Conservation (phyloP, 2,888 invertebrate genomes). For the Stenichneumon culpator region DNA sequence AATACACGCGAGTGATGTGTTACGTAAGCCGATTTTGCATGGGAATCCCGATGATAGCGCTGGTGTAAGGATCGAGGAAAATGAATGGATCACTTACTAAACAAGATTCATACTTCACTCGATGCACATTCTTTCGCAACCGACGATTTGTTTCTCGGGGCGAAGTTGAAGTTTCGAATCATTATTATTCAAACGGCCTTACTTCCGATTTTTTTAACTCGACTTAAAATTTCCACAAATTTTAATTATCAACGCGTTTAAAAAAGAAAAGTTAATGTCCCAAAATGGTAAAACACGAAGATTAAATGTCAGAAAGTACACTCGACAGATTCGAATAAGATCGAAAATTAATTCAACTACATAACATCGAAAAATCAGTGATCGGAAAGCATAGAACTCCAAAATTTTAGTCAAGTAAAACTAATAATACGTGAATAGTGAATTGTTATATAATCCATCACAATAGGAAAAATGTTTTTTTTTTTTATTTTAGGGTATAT, state of each 20-base stretch:
- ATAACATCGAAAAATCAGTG: neutral
- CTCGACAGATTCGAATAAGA: neutral
- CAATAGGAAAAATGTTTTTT: too few species aligned
- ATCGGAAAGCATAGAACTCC: neutral
- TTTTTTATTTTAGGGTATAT: neutral
- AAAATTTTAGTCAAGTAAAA: conserved; percentile 3
- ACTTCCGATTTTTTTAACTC: neutral
- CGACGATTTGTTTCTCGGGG: neutral
- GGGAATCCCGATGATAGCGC: neutral
- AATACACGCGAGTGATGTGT: conserved; percentile 37
- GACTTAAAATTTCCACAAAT: neutral
- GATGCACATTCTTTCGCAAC: too few species aligned
- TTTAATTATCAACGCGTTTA: neutral
- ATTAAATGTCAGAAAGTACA: neutral
- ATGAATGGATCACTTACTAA: neutral
- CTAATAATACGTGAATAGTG: conserved; percentile 1
- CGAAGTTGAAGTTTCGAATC: conserved; percentile 5
- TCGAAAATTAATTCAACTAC: neutral
- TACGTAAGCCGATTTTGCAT: conserved; percentile 10
- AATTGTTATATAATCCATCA: neutral
- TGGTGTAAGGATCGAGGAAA: neutral
- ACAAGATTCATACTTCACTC: neutral
- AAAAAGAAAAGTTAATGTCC: neutral
- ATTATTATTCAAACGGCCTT: neutral
- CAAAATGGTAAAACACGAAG: neutral